A percentile compares a stretch with the other conserved stretches of the same genome.
Evolutionary conservation across 1,140 invertebrate species (phyloP).

Genomic region (Zaprionus vittiger): DNA sequence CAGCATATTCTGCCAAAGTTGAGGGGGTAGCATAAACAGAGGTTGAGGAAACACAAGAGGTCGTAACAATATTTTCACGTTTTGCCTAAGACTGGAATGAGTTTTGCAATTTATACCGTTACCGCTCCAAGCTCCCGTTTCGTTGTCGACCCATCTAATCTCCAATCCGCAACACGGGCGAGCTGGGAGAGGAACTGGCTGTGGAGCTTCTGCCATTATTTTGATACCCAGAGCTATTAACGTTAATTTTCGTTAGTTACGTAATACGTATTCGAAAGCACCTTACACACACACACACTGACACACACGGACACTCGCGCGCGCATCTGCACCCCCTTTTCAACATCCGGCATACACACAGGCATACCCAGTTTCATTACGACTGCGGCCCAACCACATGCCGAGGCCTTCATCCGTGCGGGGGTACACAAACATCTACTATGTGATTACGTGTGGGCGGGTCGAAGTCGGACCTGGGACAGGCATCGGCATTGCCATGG

Average conservation of each 20-base stretch:
- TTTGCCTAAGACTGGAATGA: conserved; percentile 81
- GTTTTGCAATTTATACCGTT: conserved; percentile 75
- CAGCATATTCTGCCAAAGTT: conserved; percentile 39
- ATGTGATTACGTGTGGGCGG: conserved; percentile 52
- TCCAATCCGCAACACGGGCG: conserved; percentile 52
- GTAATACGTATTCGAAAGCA: conserved; percentile 80
- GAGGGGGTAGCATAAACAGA: background rate
- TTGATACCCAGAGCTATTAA: conserved; percentile 80
- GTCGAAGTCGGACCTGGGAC: conserved; percentile 32
- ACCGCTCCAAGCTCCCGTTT: conserved; percentile 13
- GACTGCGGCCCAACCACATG: conserved; percentile 43
- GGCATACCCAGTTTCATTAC: conserved; percentile 69
- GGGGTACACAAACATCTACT: conserved; percentile 70
- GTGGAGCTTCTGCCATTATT: conserved; percentile 65
- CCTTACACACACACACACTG: conserved; percentile 59
- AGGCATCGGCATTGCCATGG: conserved; percentile 7
- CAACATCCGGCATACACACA: conserved; percentile 21
- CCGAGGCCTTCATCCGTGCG: conserved; percentile 37
- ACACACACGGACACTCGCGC: conserved; percentile 17
- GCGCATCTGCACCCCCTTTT: conserved; percentile 8
- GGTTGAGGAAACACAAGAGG: conserved; percentile 34
- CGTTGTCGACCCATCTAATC: conserved; percentile 22
- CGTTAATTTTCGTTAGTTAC: conserved; percentile 83
- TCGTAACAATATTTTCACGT: conserved; percentile 83
- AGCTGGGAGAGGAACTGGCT: conserved; percentile 38